phyloP scores from a whole-genome alignment of 2,888 invertebrate species.

The Andrena hattorfiana region DNA sequence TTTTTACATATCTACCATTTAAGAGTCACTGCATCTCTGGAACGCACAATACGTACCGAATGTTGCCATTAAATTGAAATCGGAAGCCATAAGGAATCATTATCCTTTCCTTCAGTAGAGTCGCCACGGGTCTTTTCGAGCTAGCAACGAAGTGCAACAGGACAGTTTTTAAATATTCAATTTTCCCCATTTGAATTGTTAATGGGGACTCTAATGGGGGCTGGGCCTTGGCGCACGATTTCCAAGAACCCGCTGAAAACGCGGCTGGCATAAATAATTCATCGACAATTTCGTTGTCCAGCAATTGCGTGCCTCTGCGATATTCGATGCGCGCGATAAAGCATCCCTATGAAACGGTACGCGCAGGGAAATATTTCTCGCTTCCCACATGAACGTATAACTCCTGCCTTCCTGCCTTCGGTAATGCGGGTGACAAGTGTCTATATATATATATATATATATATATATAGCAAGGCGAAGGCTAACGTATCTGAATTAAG shows the following conservation, averaged over 20 bases:
- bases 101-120: not conserved
- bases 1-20: no score
- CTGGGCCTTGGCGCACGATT: constrained; percentile 5
- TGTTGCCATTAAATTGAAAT: not conserved
- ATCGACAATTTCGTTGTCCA: constrained; percentile 26
- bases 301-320: constrained; percentile 21
- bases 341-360: not conserved
- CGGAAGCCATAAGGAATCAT: not conserved
- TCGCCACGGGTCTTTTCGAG: not conserved
- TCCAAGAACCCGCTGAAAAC: constrained; percentile 44
- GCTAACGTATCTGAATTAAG: not conserved
- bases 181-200: constrained; percentile 41
- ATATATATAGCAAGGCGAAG: not conserved
- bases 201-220: constrained; percentile 32
- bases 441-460: no score
- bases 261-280: constrained; percentile 44
- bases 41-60: no score
- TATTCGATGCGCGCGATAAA: constrained; percentile 19
- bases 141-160: not conserved
- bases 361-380: not conserved
- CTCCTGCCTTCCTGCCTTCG: not conserved
- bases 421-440: constrained; percentile 30
- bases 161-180: constrained; percentile 14
- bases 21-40: no score
- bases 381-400: constrained; percentile 6